phyloP scores from a whole-genome alignment of 1,140 invertebrate genomes.

The Polyergus mexicanus region DNA sequence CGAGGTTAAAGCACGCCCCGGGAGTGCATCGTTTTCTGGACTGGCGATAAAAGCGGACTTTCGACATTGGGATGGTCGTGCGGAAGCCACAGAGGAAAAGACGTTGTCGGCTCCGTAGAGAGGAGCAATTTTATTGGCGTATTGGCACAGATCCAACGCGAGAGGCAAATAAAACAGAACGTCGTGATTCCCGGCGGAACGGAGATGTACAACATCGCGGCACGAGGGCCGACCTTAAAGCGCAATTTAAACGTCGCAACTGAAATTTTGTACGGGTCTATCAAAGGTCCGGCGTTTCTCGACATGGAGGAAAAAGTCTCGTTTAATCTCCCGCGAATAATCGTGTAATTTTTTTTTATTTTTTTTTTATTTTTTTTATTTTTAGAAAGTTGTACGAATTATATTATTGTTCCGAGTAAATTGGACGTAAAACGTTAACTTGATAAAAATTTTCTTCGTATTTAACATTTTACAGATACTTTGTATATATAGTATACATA shows the following conservation, averaged over 20 bases:
- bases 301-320: constrained; percentile 20
- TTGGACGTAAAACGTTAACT: background rate
- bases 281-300: constrained; percentile 22
- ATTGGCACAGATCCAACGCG: constrained; percentile 74
- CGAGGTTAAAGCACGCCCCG: constrained; percentile 24
- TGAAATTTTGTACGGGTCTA: constrained; percentile 64
- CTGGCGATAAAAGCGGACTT: constrained; percentile 63
- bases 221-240: constrained; percentile 69
- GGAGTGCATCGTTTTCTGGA: constrained; percentile 55
- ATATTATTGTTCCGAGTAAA: constrained; percentile 27
- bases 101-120: constrained; percentile 69
- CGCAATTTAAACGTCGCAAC: constrained; percentile 73
- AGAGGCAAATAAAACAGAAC: constrained; percentile 69
- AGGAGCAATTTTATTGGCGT: constrained; percentile 75
- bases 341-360: background rate
- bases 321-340: constrained; percentile 39
- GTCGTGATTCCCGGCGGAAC: constrained; percentile 38
- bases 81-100: constrained; percentile 62
- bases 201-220: constrained; percentile 29
- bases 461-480: constrained; percentile 7
- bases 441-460: background rate
- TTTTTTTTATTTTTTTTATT: constrained; percentile 1
- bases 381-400: background rate
- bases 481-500: background rate
- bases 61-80: constrained; percentile 66